Percentiles rank a stretch among this genome's conserved stretches.
Evolutionary conservation across 2,888 invertebrate species (phyloP).

Genomic region (Thereva unica): DNA sequence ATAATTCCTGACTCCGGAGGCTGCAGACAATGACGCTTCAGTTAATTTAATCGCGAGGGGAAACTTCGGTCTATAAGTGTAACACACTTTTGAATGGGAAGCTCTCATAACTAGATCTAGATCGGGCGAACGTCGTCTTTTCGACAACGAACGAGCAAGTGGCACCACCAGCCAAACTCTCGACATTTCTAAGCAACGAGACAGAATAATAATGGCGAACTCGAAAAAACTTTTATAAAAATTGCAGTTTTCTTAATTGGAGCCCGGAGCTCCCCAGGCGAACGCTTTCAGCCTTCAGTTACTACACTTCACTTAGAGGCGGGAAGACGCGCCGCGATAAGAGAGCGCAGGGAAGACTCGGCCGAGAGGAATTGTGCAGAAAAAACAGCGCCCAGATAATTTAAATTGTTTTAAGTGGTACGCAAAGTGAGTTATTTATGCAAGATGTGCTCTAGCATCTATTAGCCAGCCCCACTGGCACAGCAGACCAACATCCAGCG

Average conservation of each 20-base stretch:
- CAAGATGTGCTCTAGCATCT: slow-evolving; percentile 24
- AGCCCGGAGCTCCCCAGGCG: slow-evolving; percentile 26
- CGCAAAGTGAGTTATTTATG: slow-evolving; percentile 42
- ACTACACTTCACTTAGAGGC: slow-evolving; percentile 21
- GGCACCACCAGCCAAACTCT: too few species aligned
- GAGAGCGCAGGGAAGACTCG: background rate
- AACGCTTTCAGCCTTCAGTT: slow-evolving; percentile 9
- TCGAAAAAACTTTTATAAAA: slow-evolving; percentile 18
- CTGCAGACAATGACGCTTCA: too few species aligned
- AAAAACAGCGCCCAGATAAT: slow-evolving; percentile 38
- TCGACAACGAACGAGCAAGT: too few species aligned
- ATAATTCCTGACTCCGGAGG: slow-evolving; percentile 9
- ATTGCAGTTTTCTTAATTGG: slow-evolving; percentile 29
- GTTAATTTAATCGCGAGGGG: too few species aligned
- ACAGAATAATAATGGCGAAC: slow-evolving; percentile 17
- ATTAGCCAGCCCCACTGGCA: slow-evolving; percentile 12
- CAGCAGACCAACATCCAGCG: too few species aligned
- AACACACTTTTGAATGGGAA: too few species aligned
- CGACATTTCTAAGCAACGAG: background rate
- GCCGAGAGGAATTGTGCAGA: slow-evolving; percentile 19
- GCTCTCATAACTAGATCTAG: too few species aligned
- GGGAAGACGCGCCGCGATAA: slow-evolving; percentile 7
- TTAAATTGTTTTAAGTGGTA: slow-evolving; percentile 43
- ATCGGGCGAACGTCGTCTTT: too few species aligned
- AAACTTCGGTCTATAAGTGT: too few species aligned